A percentile compares a stretch with the other conserved stretches of the same genome.
These are phyloP conservation scores for Petromus typicus DNA, from an alignment of 2,113 vertebrate species.

Conservation along the genomic window DNA sequence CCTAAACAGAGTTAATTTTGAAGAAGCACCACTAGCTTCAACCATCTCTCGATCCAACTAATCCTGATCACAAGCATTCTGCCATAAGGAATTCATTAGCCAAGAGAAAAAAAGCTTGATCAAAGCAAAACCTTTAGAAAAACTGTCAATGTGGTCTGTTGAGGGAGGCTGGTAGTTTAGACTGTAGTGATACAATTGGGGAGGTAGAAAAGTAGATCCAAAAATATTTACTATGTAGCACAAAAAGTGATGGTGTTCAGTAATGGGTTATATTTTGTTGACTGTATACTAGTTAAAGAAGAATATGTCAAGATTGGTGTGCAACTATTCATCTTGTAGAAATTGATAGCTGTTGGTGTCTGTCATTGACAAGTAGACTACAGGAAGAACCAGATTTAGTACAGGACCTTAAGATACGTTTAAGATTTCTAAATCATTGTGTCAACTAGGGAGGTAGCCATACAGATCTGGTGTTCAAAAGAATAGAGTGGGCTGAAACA, in stretches of 20 bases:
- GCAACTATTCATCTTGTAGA: conserved; percentile 39
- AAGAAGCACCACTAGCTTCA: not conserved
- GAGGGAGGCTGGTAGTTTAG: not conserved
- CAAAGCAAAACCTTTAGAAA: not conserved
- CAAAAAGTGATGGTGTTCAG: not conserved
- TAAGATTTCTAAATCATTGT: conserved; percentile 45
- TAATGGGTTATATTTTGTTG: conserved; percentile 4
- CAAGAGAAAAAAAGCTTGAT: not conserved
- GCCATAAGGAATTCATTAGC: not conserved
- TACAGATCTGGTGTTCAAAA: conserved; percentile 31
- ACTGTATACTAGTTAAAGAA: not conserved
- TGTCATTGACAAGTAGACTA: not conserved
- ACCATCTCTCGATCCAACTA: not conserved
- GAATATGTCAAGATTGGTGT: not conserved
- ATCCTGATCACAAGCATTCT: not conserved
- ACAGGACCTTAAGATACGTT: not conserved
- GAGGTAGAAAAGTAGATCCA: not conserved
- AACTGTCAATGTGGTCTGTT: not conserved
- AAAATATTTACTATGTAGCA: not conserved
- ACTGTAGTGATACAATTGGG: not conserved
- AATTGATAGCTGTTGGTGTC: conserved; percentile 52
- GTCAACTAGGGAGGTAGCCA: not conserved
- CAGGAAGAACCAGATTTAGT: conserved; percentile 50
- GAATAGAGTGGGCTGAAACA: not conserved
- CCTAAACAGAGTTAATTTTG: not conserved